Evolutionary conservation across 2,113 vertebrate genomes (phyloP), one percentile per base, ranked within the genome.

Genomic region (Alces alces): DNA sequence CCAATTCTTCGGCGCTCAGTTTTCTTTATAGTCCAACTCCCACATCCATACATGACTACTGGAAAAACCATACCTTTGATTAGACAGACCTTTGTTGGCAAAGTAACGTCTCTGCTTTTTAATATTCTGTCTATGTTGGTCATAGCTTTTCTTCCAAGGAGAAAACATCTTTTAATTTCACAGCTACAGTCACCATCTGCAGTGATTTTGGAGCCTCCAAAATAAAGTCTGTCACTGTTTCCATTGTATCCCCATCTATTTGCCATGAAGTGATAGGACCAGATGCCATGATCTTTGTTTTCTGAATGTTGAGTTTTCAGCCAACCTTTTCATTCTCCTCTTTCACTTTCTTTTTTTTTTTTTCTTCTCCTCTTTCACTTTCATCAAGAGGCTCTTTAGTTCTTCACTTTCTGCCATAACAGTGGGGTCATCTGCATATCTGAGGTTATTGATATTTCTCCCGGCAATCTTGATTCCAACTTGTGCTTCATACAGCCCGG

Each of bases 371-470:
- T 70, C 64, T 70, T 70, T 36, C 9, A 21, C 64, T 36, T 64
- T 70, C 19, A 66, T n/a, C 33, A 66, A 70, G 8, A 70, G 64
- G 64, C n/a, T 36, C 4, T 19, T 66, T 36, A 36, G 64, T 66
- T 66, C 33, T 66, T 66, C 33, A 36, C 64, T 36, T 66, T 66
- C 64, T 36, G 64, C n/a, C 33, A 36, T 66, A 21, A 66, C 4
- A 9, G 33, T 66, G 33, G 33, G 10, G 0, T 66, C 33, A 36
- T 66, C 33, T 66, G 64, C 0, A 0, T 36, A 66, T 66, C 17
- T 36, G 64, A 66, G 64, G 64, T 21, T 66, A 66, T 36, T 36
- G 64, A 66, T 66, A 66, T 21, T 66, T 66, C 64, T 66, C 17
- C 64, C 1, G 1, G 64, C 9, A 36, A 36, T 66, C 4, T 66